Evolutionary conservation across 2,888 invertebrate species (phyloP).

Genomic region (Plagodis pulveraria): DNA sequence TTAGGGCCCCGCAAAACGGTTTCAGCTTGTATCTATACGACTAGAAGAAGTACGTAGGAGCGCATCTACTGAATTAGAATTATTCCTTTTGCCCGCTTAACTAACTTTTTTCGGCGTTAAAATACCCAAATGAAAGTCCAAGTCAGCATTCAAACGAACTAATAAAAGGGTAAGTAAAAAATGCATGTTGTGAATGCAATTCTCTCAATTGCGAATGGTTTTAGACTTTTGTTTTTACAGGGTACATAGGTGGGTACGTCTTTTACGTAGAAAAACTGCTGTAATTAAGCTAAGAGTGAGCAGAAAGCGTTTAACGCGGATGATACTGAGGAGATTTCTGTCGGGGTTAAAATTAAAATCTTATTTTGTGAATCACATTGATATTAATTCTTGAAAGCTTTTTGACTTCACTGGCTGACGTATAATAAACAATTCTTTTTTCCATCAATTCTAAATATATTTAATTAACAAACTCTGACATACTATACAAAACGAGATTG

Average conservation of each 20-base stretch:
- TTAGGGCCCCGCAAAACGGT: conserved; percentile 76
- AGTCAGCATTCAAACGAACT: conserved; percentile 47
- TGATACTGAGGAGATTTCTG: too few species aligned
- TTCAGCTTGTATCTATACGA: conserved; percentile 81
- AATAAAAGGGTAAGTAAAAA: conserved; percentile 45
- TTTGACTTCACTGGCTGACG: too few species aligned
- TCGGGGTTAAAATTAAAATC: too few species aligned
- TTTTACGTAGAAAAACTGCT: conserved; percentile 3
- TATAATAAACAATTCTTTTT: too few species aligned
- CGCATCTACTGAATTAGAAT: conserved; percentile 71
- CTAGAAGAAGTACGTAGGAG: conserved; percentile 73
- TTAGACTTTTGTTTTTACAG: conserved; percentile 18
- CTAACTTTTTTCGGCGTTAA: conserved; percentile 64
- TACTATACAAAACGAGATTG: too few species aligned
- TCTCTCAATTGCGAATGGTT: conserved; percentile 37
- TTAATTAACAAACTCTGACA: too few species aligned
- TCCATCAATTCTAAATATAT: too few species aligned
- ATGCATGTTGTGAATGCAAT: conserved; percentile 42
- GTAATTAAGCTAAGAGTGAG: conserved; percentile 21
- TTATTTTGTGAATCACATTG: too few species aligned
- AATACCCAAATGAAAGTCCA: conserved; percentile 57
- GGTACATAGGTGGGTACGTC: not conserved
- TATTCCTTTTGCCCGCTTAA: conserved; percentile 71
- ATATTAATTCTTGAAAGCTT: too few species aligned
- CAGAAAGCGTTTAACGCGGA: conserved; percentile 16